phyloP scores from a whole-genome alignment of 2,888 invertebrate genomes.

The Archaeoteleia sp. region DNA sequence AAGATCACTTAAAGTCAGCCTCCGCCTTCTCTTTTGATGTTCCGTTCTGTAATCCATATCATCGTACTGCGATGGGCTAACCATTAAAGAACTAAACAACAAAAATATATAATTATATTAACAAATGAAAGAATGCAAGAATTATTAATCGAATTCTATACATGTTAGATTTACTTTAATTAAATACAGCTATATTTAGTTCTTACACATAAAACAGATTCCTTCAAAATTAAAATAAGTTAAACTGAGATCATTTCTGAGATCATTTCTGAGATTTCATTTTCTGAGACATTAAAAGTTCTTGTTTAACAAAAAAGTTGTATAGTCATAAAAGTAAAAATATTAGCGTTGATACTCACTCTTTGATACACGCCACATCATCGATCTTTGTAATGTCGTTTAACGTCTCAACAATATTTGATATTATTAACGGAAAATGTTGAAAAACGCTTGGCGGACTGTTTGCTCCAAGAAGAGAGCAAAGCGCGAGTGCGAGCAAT shows the following conservation, averaged over 20 bases:
- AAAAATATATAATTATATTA: constrained; percentile 2
- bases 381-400: constrained; percentile 87
- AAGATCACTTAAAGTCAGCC: constrained; percentile 84
- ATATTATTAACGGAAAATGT: constrained; percentile 83
- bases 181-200: too few species aligned
- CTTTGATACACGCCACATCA: constrained; percentile 78
- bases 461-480: constrained; percentile 82
- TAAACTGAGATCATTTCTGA: too few species aligned
- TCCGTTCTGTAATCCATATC: constrained; percentile 81
- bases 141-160: too few species aligned
- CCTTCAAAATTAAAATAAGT: too few species aligned
- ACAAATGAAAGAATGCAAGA: too few species aligned
- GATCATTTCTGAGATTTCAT: too few species aligned
- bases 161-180: too few species aligned
- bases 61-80: constrained; percentile 74
- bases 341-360: constrained; percentile 77
- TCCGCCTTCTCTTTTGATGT: constrained; percentile 84
- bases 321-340: background rate
- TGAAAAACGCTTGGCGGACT: constrained; percentile 81
- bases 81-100: too few species aligned
- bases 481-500: constrained; percentile 83
- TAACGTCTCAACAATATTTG: constrained; percentile 84
- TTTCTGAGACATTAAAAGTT: too few species aligned
- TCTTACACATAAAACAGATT: too few species aligned
- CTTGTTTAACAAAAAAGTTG: too few species aligned